Evolutionary conservation across 2,797 vertebrate species (phyloP), one percentile per base, ranked within the genome.

Genomic region (Poeciliopsis presidionis): DNA sequence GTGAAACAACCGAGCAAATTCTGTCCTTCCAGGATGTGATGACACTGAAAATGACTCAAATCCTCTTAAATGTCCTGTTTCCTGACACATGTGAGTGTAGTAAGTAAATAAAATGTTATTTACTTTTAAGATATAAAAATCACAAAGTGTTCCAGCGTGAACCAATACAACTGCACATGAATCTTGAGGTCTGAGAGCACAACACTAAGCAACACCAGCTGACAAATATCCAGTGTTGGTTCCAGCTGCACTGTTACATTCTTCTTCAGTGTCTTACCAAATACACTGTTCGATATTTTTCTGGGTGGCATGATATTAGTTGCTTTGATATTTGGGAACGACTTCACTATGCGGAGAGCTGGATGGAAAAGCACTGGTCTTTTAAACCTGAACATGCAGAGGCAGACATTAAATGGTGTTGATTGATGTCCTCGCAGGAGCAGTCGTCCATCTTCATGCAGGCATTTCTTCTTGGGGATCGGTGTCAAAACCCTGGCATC

Each of bases 371-470:
- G 71, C 5, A 69, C 39, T 69, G 63, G 57, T 55, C 51, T 81
- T 84, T 86, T 83, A 61, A 16, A 70, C 76, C 78, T 84, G 61
- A 87, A 91, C 89, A 18, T 93, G 92, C 87, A 91, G 84, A 91
- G 92, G 89, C 94, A 92, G 83, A 91, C 87, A 88, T 86, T 88
- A 87, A 89, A 89, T 83, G 86, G 82, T 91, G 93, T 83, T 94
- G 93, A 95, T 94, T 87, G 94, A 95, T 94, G 89, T 82, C 86
- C 90, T 92, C 76, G 81, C 81, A 87, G 83, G 79, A 78, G 67
- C 84, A 84, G 86, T 87, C 86, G 69, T 93, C 92, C 87, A 90
- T 94, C 90, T 92, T 94, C 87, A 90, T 89, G 84, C 89, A 92
- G 88, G 86, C 79, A 82, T 91, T 89, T 93, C 89, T 93, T 91